phyloP scores from a whole-genome alignment of 2,888 invertebrate species.

The Drosophila picticornis region DNA sequence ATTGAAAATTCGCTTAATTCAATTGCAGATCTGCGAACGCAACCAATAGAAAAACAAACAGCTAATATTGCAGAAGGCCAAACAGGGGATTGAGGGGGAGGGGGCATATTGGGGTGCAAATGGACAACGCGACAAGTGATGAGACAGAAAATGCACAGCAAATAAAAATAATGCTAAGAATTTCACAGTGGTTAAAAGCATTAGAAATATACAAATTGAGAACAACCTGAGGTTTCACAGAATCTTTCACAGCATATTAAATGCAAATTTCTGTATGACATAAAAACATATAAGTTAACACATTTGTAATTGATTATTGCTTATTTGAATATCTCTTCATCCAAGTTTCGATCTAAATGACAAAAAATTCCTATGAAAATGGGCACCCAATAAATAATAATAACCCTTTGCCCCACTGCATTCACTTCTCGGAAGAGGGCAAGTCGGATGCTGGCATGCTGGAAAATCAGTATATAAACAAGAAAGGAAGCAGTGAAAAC shows the following conservation, averaged over 20 bases:
- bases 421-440: neutral
- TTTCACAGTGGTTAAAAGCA: conserved; percentile 37
- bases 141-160: conserved; percentile 58
- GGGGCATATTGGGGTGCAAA: conserved; percentile 7
- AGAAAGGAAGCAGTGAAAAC: conserved; percentile 32
- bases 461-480: conserved; percentile 74
- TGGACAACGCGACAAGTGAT: conserved; percentile 55
- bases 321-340: neutral
- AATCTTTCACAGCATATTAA: neutral
- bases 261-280: neutral
- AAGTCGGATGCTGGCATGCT: conserved; percentile 14
- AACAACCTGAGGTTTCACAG: neutral
- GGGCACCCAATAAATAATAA: conserved; percentile 23
- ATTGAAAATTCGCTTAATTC: conserved; percentile 59
- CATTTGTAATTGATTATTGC: neutral
- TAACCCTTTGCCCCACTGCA: conserved; percentile 23
- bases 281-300: neutral
- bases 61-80: neutral
- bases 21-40: conserved; percentile 51
- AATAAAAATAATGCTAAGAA: conserved; percentile 3
- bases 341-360: conserved; percentile 44
- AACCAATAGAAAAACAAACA: conserved; percentile 42
- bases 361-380: conserved; percentile 64
- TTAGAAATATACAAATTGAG: neutral
- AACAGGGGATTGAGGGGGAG: too few species aligned